Evolutionary conservation across 2,113 vertebrate genomes (phyloP).

Genomic region (Colinus virginianus): DNA sequence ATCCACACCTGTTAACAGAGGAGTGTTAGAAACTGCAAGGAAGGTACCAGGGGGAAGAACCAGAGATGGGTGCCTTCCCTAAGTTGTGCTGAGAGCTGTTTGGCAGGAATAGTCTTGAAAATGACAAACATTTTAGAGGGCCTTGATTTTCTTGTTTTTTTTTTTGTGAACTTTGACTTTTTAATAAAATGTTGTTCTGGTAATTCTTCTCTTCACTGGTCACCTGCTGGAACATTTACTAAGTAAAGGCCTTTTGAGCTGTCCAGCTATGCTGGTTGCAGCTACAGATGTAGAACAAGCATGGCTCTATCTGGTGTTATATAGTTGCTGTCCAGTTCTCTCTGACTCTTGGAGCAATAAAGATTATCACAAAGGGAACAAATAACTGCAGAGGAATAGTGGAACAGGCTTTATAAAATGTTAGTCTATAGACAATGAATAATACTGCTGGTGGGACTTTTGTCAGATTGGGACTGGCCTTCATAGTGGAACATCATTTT

Average conservation of each 20-base stretch:
- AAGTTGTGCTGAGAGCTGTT: background rate
- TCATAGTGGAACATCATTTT: background rate
- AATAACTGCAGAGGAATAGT: background rate
- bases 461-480: background rate
- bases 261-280: background rate
- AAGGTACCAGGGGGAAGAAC: background rate
- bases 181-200: background rate
- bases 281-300: background rate
- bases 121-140: background rate
- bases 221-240: background rate
- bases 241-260: background rate
- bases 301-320: background rate
- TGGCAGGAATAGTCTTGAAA: background rate
- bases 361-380: background rate
- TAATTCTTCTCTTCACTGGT: background rate
- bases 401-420: background rate
- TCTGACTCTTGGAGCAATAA: background rate
- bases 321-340: background rate
- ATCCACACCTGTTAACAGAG: background rate
- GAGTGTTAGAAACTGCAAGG: accelerated
- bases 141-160: background rate
- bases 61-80: background rate
- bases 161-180: background rate
- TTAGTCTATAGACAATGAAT: background rate
- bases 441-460: background rate